phyloP scores from a whole-genome alignment of 2,113 vertebrate species.

The Psittacus erithacus region DNA sequence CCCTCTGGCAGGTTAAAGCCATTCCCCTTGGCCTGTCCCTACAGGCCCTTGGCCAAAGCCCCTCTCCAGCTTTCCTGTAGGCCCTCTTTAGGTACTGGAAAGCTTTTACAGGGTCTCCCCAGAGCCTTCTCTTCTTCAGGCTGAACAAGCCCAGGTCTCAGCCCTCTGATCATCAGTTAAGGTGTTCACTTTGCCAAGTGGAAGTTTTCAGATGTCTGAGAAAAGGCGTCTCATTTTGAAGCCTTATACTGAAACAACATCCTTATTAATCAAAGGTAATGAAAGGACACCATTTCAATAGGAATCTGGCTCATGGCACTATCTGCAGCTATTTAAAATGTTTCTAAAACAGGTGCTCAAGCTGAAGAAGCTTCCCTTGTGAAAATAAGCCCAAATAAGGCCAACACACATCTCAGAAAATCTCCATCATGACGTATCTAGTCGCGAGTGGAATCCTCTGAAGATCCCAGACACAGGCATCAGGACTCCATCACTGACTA shows the following conservation, averaged over 20 bases:
- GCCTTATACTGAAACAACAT: background rate
- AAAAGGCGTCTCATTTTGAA: background rate
- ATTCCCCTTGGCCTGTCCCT: background rate
- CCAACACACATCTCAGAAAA: fast-evolving
- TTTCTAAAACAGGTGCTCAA: background rate
- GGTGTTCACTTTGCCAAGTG: background rate
- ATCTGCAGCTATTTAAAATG: background rate
- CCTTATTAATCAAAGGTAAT: background rate
- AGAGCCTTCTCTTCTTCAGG: background rate
- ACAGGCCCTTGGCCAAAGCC: background rate
- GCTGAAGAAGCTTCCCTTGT: background rate
- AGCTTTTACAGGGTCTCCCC: background rate
- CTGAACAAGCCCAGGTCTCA: background rate
- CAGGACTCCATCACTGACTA: background rate
- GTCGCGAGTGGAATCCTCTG: background rate
- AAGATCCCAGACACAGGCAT: background rate
- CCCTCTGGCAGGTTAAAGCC: background rate
- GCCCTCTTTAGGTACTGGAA: background rate
- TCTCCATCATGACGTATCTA: background rate
- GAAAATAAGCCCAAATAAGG: background rate
- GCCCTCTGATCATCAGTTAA: background rate
- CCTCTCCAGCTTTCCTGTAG: background rate
- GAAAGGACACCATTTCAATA: background rate
- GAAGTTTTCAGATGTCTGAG: background rate
- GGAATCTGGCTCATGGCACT: background rate